Percentiles rank a stretch among this genome's conserved stretches.
Evolutionary conservation across 2,888 invertebrate species (phyloP).

Genomic region (Danaus chrysippus): DNA sequence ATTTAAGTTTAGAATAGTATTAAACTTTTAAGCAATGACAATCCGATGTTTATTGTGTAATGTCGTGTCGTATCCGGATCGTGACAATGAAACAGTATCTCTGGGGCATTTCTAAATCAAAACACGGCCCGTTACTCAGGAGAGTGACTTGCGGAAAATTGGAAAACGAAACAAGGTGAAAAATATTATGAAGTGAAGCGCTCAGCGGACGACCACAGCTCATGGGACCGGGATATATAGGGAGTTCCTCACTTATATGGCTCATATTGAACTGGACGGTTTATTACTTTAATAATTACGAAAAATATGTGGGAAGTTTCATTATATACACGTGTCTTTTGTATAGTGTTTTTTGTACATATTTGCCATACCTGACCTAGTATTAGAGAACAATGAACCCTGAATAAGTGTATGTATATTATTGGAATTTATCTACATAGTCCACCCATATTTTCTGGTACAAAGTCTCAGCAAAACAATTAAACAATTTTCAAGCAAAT

Average conservation of each 20-base stretch:
- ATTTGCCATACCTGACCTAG: too few species aligned
- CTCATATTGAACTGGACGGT: neutral
- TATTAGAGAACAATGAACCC: too few species aligned
- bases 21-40: too few species aligned
- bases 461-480: too few species aligned
- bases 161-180: conserved; percentile 79
- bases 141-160: conserved; percentile 79
- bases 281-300: neutral
- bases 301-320: too few species aligned
- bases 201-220: conserved; percentile 39
- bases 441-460: too few species aligned
- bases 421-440: too few species aligned
- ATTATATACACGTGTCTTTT: too few species aligned
- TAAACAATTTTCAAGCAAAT: too few species aligned
- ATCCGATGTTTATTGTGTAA: neutral
- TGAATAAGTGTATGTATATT: too few species aligned
- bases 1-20: too few species aligned
- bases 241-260: neutral
- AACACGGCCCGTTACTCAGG: conserved; percentile 74
- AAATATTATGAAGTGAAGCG: conserved; percentile 76
- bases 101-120: conserved; percentile 70
- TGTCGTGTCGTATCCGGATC: conserved; percentile 36
- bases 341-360: too few species aligned
- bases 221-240: conserved; percentile 10
- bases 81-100: conserved; percentile 38